Conservation (phyloP, 23 tunicate species). For the Phallusia fumigata region DNA sequence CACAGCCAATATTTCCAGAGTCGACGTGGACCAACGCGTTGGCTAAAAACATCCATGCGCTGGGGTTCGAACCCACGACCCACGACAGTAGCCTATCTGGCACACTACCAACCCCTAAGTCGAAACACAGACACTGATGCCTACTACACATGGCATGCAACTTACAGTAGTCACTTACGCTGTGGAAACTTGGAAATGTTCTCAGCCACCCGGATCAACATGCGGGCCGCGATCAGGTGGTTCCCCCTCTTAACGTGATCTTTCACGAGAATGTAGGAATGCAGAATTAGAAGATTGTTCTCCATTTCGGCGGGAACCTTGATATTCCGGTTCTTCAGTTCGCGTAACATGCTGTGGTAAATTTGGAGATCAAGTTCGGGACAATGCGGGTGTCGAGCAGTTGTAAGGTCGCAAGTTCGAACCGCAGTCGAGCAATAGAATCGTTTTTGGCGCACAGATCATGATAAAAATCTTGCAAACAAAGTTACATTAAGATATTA, state of each 20-base stretch:
- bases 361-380: background rate
- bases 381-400: background rate
- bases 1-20: no score
- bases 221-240: conserved; percentile 80
- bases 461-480: background rate
- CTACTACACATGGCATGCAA: no score
- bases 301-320: conserved; percentile 91
- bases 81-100: no score
- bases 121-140: no score
- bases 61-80: no score
- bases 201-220: conserved; percentile 89
- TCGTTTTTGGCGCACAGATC: no score
- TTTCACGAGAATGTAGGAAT: conserved; percentile 80
- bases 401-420: background rate
- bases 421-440: no score
- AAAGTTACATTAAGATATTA: no score
- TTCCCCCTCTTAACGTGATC: conserved; percentile 74
- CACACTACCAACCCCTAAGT: no score
- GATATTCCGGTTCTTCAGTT: conserved; percentile 60
- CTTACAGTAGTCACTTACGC: conserved; percentile 45
- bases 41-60: no score
- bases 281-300: conserved; percentile 78
- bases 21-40: no score
- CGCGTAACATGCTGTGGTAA: conserved; percentile 91
- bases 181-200: conserved; percentile 94